Conservation (phyloP, 2,888 invertebrate genomes). For the Phorcus lineatus region DNA sequence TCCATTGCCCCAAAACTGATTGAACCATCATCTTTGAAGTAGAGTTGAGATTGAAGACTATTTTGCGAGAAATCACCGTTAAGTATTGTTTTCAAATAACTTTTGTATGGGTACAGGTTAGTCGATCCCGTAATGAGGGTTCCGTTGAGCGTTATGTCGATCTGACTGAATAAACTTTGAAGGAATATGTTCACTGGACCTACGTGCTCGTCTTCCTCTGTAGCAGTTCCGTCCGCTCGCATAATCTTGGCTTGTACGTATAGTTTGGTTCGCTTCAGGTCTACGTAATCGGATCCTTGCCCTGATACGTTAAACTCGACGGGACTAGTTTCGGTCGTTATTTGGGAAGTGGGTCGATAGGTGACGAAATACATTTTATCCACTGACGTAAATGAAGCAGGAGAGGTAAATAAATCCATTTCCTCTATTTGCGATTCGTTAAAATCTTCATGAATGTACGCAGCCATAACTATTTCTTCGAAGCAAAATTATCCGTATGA, state of each 20-base stretch:
- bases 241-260: conserved; percentile 36
- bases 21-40: neutral
- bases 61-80: neutral
- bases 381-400: conserved; percentile 26
- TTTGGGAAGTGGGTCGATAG: conserved; percentile 27
- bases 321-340: conserved; percentile 24
- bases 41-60: neutral
- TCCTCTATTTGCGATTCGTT: neutral
- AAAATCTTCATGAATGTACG: neutral
- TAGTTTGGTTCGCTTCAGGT: conserved; percentile 35
- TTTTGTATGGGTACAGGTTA: conserved; percentile 42
- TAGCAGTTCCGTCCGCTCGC: conserved; percentile 26
- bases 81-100: conserved; percentile 35
- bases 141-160: conserved; percentile 39
- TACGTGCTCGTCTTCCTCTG: conserved; percentile 21
- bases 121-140: conserved; percentile 26
- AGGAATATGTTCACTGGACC: conserved; percentile 35
- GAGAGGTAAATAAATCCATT: conserved; percentile 32
- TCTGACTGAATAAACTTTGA: conserved; percentile 35
- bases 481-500: neutral
- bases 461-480: neutral
- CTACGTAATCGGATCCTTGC: conserved; percentile 35
- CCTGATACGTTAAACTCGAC: conserved; percentile 39
- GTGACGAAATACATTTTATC: conserved; percentile 32
- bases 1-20: neutral